Evolutionary conservation across 2,797 vertebrate genomes (phyloP).

Genomic region (Parambassis ranga): DNA sequence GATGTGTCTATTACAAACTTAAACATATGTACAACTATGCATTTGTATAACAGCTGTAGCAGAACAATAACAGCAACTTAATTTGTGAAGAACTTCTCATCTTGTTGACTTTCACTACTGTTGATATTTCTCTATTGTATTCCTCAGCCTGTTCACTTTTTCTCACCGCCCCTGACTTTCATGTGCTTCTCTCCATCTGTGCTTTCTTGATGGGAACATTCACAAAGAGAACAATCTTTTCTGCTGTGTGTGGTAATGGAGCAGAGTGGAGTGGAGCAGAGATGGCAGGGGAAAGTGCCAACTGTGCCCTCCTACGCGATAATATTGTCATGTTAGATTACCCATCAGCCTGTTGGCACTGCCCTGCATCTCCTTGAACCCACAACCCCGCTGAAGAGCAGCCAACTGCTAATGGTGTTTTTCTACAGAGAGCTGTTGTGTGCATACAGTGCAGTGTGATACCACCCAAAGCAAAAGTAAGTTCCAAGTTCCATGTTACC

Average conservation of each 20-base stretch:
- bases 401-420: constrained; percentile 73
- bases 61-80: no score
- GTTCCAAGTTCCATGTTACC: no score
- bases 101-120: constrained; percentile 15
- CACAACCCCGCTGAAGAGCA: constrained; percentile 70
- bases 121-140: constrained; percentile 14
- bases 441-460: constrained; percentile 16
- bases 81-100: constrained; percentile 4
- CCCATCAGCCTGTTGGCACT: constrained; percentile 77
- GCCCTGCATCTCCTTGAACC: constrained; percentile 69
- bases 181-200: constrained; percentile 13
- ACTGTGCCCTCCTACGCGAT: constrained; percentile 74
- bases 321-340: constrained; percentile 83
- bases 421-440: constrained; percentile 45
- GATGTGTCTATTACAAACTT: no score
- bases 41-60: no score
- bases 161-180: constrained; percentile 19
- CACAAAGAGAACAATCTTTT: constrained; percentile 55
- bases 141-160: neutral
- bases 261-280: constrained; percentile 59
- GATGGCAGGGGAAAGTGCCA: constrained; percentile 57
- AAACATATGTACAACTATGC: no score
- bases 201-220: constrained; percentile 41
- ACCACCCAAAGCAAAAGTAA: constrained; percentile 23
- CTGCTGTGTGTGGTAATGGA: constrained; percentile 55